phyloP scores from a whole-genome alignment of 2,888 invertebrate genomes.

The Sinhomidia bicolor region DNA sequence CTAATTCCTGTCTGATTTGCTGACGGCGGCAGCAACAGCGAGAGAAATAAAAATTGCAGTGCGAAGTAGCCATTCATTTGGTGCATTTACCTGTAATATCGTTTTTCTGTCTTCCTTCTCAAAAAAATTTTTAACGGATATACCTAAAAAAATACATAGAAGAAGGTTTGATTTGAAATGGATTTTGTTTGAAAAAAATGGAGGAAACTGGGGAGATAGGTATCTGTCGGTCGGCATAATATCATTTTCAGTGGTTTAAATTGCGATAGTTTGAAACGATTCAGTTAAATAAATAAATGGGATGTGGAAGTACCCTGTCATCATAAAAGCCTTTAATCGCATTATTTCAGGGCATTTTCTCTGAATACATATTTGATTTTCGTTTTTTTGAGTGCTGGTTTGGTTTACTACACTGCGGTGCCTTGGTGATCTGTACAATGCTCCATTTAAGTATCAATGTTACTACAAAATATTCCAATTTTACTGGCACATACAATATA shows the following conservation, averaged over 20 bases:
- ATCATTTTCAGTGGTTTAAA: background rate
- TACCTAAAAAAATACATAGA: background rate
- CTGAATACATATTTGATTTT: background rate
- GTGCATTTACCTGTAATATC: conserved; percentile 18
- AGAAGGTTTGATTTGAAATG: background rate
- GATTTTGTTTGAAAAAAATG: background rate
- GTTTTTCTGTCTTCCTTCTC: background rate
- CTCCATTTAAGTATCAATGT: too few species aligned
- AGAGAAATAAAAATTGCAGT: background rate
- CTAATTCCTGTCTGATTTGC: conserved; percentile 47
- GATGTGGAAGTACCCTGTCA: conserved; percentile 57
- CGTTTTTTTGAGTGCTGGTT: background rate
- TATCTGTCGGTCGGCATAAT: background rate
- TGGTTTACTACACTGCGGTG: background rate
- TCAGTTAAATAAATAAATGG: conserved; percentile 12
- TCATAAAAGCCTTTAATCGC: conserved; percentile 41
- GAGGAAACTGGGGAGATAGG: background rate
- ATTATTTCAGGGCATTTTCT: background rate
- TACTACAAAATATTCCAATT: background rate
- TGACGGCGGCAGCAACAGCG: background rate
- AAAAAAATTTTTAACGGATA: background rate
- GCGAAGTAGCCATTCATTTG: conserved; percentile 30
- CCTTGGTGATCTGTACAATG: background rate
- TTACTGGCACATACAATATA: conserved; percentile 8
- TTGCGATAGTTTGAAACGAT: background rate